Base-by-base conservation (phyloP, 1,140 invertebrate species). In the Aphidius gifuensis region DNA sequence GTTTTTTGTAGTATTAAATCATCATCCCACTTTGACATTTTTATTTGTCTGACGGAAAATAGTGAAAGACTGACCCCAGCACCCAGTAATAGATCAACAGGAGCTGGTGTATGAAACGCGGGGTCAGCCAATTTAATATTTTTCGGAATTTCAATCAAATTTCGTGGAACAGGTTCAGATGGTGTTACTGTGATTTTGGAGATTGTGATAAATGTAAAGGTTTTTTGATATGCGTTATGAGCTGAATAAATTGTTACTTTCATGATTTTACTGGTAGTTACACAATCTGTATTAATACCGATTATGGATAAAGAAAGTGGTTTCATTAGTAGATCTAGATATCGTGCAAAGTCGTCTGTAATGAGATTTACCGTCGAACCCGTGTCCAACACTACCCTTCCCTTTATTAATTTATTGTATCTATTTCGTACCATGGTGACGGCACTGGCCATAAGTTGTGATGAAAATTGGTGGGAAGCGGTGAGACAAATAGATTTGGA, bases 1-100 rank as follows among this genome's bases (percentile, higher is more conserved):
- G 68, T 73, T 67, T 75, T 66, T 71, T 71, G 62, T 32, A 67
- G 57, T 8, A 65, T 63, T 7, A 68, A 50, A 40, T 68, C 67
- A 16, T n/a, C 66, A 68, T 40, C 32, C 38, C 6, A 32, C 21
- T 21, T 21, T 23, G 9, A 44, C 49, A 16, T 74, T 56, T 49
- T 66, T 69, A 49, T 68, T 66, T 73, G 71, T 9, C 71, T 67
- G 32, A 64, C 60, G 7, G 55, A 62, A 16, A 75, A 50, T 48
- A 74, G 32, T n/a, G 69, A 62, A 46, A 68, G 69, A 56, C 69
- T 69, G 21, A 60, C 45, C 42, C 68, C 70, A 7, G 70, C 66
- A 9, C 69, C 69, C 5, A 74, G 42, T 32, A 75, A 53, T 16
- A 73, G 43, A 58, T 76, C 66, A 21, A 73, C 65, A 39, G 67